Base-by-base conservation (phyloP, 2,797 vertebrate genomes). In the Toxotes lorentzi region DNA sequence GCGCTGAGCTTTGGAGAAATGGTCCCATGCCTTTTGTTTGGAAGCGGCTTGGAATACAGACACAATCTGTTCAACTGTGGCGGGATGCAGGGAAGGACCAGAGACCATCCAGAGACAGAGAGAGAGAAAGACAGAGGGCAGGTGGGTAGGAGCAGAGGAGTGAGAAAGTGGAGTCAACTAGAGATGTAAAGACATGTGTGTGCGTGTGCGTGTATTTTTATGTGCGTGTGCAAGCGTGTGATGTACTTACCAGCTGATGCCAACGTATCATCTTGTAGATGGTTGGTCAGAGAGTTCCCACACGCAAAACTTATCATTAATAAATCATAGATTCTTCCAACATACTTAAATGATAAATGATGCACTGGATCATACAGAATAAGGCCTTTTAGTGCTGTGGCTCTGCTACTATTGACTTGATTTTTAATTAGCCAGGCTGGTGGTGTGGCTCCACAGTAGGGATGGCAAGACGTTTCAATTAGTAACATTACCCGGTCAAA, bases 11-110 rank as follows among this genome's bases (percentile, higher is more conserved):
- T 99, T 99, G 95, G 98, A 98, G 97, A 99, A 99, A 97, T 99
- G 98, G 97, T 99, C 98, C 97, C 98, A 99, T 94, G 98, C 98
- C 96, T 98, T 99, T 97, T 99, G 98, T 97, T 99, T 99, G 96
- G 97, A 97, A 94, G 98, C 95, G 79, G 97, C 97, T 97, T 97
- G 97, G 97, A 98, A 99, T 95, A 99, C 97, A 94, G 97, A 97
- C 95, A 99, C 97, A 97, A 99, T 99, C 96, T 99, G 98, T 94
- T 99, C 97, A 96, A 99, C 98, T 99, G 96, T 92, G 95, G 96
- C 92, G 60, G 87, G 91, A 91, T 83, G 89, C 87, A 85, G 93
- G 90, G 88, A 89, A 87, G 91, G 91, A 87, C 84, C 85, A 93
- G 88, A 92, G 85, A 93, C 82, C 94, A 92, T 91, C 91, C 93